Evolutionary conservation across 1,140 invertebrate species (phyloP).

Genomic region (Holcopasites calliopsidis): DNA sequence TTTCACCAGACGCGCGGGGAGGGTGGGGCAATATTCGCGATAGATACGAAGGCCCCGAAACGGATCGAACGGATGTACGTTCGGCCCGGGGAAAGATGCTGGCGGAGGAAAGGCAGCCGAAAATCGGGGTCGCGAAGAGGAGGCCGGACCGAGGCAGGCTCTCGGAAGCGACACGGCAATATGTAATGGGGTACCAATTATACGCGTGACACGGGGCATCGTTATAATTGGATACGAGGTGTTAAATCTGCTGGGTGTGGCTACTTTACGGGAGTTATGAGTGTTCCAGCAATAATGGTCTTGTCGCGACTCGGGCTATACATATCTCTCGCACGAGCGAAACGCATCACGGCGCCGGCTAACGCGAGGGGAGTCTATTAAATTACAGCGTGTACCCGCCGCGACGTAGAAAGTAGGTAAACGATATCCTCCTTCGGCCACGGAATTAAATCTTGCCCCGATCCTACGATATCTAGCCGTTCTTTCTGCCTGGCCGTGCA

Average conservation of each 20-base stretch:
- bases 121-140: background rate
- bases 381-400: constrained; percentile 55
- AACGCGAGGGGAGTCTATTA: constrained; percentile 61
- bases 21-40: background rate
- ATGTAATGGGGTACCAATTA: constrained; percentile 52
- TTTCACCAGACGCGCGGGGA: no score
- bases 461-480: constrained; percentile 39
- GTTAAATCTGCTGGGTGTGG: constrained; percentile 71
- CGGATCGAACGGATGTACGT: no score
- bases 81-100: background rate
- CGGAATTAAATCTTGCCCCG: constrained; percentile 45
- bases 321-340: constrained; percentile 45
- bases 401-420: constrained; percentile 58
- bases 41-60: background rate
- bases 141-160: constrained; percentile 5
- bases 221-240: constrained; percentile 70
- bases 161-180: constrained; percentile 39
- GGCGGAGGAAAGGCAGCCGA: background rate
- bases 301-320: constrained; percentile 59
- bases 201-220: constrained; percentile 53
- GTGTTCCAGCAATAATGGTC: constrained; percentile 65
- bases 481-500: background rate
- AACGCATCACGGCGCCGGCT: constrained; percentile 56
- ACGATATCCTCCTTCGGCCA: constrained; percentile 53
- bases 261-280: constrained; percentile 66